Percentiles rank a stretch among this genome's conserved stretches.
Evolutionary conservation across 2,888 invertebrate genomes (phyloP).

Genomic region (Cheilosia variabilis): DNA sequence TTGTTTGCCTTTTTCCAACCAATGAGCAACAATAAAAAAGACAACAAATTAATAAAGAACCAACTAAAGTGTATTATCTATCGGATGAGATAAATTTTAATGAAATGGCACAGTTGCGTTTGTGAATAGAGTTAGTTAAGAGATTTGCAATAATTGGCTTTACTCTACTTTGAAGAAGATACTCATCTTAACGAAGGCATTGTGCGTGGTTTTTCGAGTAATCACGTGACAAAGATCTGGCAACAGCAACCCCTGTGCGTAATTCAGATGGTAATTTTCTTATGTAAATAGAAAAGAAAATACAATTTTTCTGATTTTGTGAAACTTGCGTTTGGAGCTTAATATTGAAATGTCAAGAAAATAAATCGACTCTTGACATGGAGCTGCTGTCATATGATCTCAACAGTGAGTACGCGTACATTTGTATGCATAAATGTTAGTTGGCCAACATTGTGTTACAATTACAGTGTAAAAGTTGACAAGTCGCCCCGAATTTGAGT

Average conservation of each 20-base stretch:
- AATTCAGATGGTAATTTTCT: slow-evolving; percentile 6
- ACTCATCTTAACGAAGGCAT: slow-evolving; percentile 69
- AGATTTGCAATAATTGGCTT: slow-evolving; percentile 67
- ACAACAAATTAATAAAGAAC: slow-evolving; percentile 38
- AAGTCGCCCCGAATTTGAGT: no score
- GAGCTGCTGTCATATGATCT: neutral
- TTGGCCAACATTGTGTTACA: no score
- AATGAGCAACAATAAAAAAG: slow-evolving; percentile 48
- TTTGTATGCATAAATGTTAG: no score
- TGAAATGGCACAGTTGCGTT: slow-evolving; percentile 25
- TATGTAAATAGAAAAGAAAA: neutral
- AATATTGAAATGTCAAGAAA: neutral
- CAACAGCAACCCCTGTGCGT: slow-evolving; percentile 41
- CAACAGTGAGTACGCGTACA: neutral
- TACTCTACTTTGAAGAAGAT: slow-evolving; percentile 55
- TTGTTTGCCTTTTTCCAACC: slow-evolving; percentile 34
- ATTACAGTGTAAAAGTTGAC: no score
- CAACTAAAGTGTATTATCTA: slow-evolving; percentile 37
- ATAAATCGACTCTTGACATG: neutral
- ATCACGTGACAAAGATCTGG: slow-evolving; percentile 36
- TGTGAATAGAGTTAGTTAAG: slow-evolving; percentile 68
- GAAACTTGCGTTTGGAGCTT: neutral
- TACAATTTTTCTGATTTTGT: neutral
- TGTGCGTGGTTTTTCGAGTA: slow-evolving; percentile 53
- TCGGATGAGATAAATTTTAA: slow-evolving; percentile 42